Conservation (phyloP, 1,140 invertebrate species). For the Lepidurus packardi region DNA sequence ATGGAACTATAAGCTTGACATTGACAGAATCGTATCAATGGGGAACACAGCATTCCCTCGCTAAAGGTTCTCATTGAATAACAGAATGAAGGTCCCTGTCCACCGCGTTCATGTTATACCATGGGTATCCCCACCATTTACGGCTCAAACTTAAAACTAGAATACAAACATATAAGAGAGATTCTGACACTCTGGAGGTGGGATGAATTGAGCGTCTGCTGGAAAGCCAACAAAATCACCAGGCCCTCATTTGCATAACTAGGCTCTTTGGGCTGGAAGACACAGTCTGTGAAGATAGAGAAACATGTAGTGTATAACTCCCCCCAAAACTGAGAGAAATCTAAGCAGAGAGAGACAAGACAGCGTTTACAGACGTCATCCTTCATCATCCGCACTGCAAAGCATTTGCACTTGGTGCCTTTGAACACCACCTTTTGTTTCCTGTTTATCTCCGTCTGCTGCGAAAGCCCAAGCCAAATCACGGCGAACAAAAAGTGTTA, state of each 20-base stretch:
- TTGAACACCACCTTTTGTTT: slow-evolving; percentile 6
- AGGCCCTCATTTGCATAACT: slow-evolving; percentile 16
- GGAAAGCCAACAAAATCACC: not conserved
- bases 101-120: not conserved
- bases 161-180: not conserved
- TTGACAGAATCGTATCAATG: slow-evolving; percentile 22
- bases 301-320: not conserved
- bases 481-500: no score
- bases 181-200: not conserved
- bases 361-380: slow-evolving; percentile 3
- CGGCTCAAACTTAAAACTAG: not conserved
- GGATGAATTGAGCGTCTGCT: not conserved
- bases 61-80: slow-evolving; percentile 19
- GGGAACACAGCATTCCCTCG: not conserved
- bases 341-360: not conserved
- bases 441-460: not conserved
- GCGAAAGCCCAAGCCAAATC: not conserved
- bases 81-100: not conserved
- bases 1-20: not conserved
- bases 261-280: not conserved
- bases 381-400: not conserved
- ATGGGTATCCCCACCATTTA: not conserved
- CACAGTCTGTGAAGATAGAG: not conserved
- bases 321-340: not conserved
- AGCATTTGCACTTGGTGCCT: not conserved